Percentiles rank a stretch among this genome's conserved stretches.
These are phyloP conservation scores for Macaria liturata DNA, from an alignment of 2,888 invertebrate genomes.

Conservation along the genomic window DNA sequence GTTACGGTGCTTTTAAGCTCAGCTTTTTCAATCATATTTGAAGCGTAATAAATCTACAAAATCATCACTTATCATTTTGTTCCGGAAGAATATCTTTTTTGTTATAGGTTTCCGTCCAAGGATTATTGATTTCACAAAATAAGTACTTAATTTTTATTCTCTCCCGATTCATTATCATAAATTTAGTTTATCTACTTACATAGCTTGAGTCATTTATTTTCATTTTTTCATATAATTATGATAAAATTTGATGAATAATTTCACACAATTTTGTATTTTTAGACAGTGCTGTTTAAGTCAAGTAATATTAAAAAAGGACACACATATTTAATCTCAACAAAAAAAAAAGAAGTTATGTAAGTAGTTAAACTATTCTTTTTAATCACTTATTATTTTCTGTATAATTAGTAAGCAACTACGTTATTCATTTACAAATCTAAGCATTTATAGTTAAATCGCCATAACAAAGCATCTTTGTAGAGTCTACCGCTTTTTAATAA, in stretches of 20 bases:
- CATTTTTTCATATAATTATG: too few species aligned
- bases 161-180: slow-evolving; percentile 28
- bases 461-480: slow-evolving; percentile 41
- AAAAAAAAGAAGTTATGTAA: too few species aligned
- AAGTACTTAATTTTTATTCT: slow-evolving; percentile 74
- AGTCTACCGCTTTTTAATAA: slow-evolving; percentile 39
- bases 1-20: slow-evolving; percentile 42
- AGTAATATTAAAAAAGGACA: too few species aligned
- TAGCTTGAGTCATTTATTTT: neutral
- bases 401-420: slow-evolving; percentile 18
- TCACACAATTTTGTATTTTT: too few species aligned
- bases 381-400: neutral
- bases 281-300: too few species aligned
- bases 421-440: slow-evolving; percentile 45
- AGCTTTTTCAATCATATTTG: neutral
- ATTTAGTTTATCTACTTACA: slow-evolving; percentile 3
- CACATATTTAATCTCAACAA: too few species aligned
- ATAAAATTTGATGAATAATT: too few species aligned
- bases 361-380: too few species aligned
- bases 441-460: slow-evolving; percentile 57
- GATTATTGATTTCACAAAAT: slow-evolving; percentile 56
- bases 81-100: slow-evolving; percentile 31
- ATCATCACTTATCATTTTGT: slow-evolving; percentile 20
- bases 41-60: neutral
- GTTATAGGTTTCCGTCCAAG: slow-evolving; percentile 77